These are phyloP conservation scores for Halisarca cf. caerulea DNA, from an alignment of 37 sponge, comb jelly and placozoan species.

Conservation along the genomic window DNA sequence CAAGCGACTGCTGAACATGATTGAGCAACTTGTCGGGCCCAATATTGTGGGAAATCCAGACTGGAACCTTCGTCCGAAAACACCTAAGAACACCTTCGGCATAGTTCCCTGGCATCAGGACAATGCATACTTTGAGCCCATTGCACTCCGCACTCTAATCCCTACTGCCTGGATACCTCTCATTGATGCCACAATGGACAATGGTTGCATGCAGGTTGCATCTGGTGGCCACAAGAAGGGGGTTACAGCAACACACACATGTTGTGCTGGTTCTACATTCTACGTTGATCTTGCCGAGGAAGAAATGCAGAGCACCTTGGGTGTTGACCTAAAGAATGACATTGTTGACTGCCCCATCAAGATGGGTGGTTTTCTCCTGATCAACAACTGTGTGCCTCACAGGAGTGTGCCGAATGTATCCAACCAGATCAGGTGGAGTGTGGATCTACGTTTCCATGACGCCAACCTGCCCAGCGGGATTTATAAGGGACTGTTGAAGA, in stretches of 20 bases:
- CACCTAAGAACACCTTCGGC: constrained; percentile 67
- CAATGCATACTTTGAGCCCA: constrained; percentile 78
- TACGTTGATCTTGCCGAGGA: constrained; percentile 69
- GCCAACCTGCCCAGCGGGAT: constrained; percentile 71
- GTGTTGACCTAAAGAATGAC: constrained; percentile 61
- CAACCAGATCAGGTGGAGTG: constrained; percentile 77
- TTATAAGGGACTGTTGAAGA: constrained; percentile 54
- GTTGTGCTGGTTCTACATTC: constrained; percentile 85
- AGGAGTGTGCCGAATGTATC: constrained; percentile 74
- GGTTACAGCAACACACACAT: constrained; percentile 72
- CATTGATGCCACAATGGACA: constrained; percentile 71
- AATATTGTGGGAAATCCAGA: constrained; percentile 84
- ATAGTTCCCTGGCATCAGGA: constrained; percentile 96
- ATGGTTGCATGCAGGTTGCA: constrained; percentile 86
- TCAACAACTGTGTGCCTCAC: constrained; percentile 88
- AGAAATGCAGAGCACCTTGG: constrained; percentile 66
- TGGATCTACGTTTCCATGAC: constrained; percentile 85
- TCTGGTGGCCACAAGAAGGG: constrained; percentile 73
- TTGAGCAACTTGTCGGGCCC: constrained; percentile 79
- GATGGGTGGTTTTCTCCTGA: constrained; percentile 70
- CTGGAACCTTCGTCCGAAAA: constrained; percentile 84
- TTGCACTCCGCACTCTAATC: constrained; percentile 41
- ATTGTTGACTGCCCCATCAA: constrained; percentile 82
- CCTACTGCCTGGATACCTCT: constrained; percentile 92
- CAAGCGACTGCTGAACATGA: constrained; percentile 66